Evolutionary conservation across 2,797 vertebrate genomes (phyloP).

Genomic region (Gila robusta): DNA sequence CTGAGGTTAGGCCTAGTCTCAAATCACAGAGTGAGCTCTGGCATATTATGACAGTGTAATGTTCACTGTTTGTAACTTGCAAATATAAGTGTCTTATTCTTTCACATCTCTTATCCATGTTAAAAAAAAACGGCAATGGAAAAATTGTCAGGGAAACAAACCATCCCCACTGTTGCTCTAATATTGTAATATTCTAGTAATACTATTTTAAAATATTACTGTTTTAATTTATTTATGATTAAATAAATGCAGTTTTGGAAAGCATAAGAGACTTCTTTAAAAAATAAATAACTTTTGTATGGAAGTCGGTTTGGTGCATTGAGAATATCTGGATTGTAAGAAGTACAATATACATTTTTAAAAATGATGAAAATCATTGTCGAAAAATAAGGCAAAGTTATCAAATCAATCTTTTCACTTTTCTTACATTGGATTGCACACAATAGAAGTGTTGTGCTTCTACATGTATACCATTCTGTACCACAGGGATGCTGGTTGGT

Average conservation of each 20-base stretch:
- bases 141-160: conserved; percentile 4
- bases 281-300: not conserved
- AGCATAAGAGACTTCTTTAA: not conserved
- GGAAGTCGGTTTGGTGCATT: not conserved
- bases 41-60: not conserved
- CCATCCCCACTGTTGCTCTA: not conserved
- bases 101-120: not conserved
- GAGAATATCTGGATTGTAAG: not conserved
- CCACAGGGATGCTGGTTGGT: not conserved
- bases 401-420: not conserved
- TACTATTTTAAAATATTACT: too few relatives aligned
- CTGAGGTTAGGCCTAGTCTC: not conserved
- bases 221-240: not conserved
- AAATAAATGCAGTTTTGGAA: not conserved
- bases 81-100: not conserved
- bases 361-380: not conserved
- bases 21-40: not conserved
- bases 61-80: not conserved
- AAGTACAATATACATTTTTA: not conserved
- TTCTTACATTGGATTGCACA: not conserved
- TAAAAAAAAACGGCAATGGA: not conserved
- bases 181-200: not conserved
- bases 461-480: not conserved
- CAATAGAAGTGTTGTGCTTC: not conserved
- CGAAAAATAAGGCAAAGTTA: not conserved